Conservation (phyloP, 2,113 vertebrate species). For the Donacobius atricapilla region DNA sequence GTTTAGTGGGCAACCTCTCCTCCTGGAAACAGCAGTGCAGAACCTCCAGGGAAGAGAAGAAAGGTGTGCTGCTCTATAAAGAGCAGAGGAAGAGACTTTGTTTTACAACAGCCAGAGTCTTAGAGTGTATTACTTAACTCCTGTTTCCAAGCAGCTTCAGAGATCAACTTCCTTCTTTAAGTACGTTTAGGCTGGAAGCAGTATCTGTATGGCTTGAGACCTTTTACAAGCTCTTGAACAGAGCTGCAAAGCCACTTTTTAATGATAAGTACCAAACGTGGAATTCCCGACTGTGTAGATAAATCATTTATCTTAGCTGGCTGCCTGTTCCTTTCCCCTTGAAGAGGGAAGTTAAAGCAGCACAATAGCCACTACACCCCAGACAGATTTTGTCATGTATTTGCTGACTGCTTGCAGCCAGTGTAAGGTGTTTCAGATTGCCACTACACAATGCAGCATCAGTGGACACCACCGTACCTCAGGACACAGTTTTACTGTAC, state of each 20-base stretch:
- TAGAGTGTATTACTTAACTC: background rate
- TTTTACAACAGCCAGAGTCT: background rate
- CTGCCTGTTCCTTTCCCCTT: background rate
- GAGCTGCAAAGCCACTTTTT: background rate
- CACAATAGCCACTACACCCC: background rate
- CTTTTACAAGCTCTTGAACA: background rate
- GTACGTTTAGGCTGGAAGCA: background rate
- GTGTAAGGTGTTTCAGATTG: background rate
- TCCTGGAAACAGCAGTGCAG: background rate
- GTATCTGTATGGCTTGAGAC: background rate
- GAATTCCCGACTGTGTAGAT: background rate
- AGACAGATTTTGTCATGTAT: background rate
- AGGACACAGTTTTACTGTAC: constrained; percentile 47
- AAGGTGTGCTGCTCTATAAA: background rate
- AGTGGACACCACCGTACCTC: constrained; percentile 42
- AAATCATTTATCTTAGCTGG: background rate
- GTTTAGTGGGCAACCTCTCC: background rate
- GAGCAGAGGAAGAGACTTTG: background rate
- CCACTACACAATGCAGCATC: constrained; percentile 10
- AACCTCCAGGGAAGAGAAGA: background rate
- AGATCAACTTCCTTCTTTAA: background rate
- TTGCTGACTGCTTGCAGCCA: background rate
- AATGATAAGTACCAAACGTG: background rate
- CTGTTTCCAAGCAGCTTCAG: background rate
- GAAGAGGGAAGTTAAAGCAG: background rate